Evolutionary conservation across 2,888 invertebrate species (phyloP).

Genomic region (Sympetrum striolatum): DNA sequence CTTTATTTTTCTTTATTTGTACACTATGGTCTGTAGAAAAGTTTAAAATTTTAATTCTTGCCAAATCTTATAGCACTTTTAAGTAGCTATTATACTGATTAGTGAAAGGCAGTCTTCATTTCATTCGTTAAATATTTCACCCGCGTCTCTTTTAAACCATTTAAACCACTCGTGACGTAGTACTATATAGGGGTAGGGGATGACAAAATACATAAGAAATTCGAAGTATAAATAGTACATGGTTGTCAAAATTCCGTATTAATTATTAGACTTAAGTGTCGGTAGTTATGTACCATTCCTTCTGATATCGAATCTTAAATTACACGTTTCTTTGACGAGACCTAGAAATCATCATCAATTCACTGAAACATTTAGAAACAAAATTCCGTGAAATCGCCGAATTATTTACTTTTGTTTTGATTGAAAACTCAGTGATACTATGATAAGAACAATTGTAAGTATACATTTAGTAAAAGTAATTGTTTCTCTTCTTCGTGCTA

Average conservation of each 20-base stretch:
- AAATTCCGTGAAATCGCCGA: not conserved
- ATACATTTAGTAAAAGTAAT: not conserved
- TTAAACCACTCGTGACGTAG: not conserved
- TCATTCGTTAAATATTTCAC: not conserved
- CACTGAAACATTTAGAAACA: not conserved
- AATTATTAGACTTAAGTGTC: too few species aligned
- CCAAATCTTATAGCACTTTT: too few species aligned
- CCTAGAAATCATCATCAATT: not conserved
- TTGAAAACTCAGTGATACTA: not conserved
- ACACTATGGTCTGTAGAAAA: too few species aligned
- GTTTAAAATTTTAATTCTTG: too few species aligned
- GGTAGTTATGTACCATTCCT: not conserved
- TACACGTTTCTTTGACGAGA: too few species aligned
- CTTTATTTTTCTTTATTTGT: not conserved
- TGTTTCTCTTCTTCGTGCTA: too few species aligned
- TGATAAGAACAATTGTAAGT: slow-evolving; percentile 21
- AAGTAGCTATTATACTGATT: too few species aligned
- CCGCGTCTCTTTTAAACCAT: slow-evolving; percentile 15
- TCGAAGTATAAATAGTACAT: slow-evolving; percentile 4
- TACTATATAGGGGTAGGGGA: not conserved
- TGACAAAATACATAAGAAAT: slow-evolving; percentile 34
- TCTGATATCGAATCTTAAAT: not conserved
- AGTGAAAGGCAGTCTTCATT: too few species aligned
- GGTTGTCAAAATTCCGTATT: not conserved
- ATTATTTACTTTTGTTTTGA: too few species aligned